Evolutionary conservation across 1,140 invertebrate species (phyloP).

Genomic region (Penaeus japonicus): DNA sequence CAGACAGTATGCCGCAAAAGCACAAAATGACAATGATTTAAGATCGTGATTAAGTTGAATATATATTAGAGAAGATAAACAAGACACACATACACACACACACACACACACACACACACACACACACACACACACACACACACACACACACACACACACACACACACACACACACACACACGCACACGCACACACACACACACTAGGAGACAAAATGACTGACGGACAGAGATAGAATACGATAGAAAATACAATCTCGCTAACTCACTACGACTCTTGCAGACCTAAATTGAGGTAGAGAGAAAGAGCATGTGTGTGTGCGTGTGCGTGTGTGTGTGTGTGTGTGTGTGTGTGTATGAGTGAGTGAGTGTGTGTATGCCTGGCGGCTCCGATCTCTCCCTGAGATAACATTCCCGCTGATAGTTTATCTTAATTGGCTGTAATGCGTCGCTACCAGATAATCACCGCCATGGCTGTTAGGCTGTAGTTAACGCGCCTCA

Average conservation of each 20-base stretch:
- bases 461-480: neutral
- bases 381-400: neutral
- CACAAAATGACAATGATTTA: no score
- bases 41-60: no score
- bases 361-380: neutral
- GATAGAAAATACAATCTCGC: no score
- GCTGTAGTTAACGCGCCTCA: neutral
- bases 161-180: neutral
- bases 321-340: neutral
- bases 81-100: neutral
- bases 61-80: no score
- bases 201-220: no score
- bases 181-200: neutral
- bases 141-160: neutral
- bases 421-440: constrained; percentile 14
- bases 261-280: no score
- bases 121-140: constrained; percentile 7
- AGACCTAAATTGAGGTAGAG: no score
- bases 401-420: neutral
- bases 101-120: constrained; percentile 8
- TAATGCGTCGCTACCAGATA: constrained; percentile 8
- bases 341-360: no score
- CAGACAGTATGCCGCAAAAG: no score
- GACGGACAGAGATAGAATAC: no score
- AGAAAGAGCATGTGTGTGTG: no score